Evolutionary conservation across 2,888 invertebrate genomes (phyloP), one percentile per base, ranked within the genome.

Genomic region (Lagria hirta): DNA sequence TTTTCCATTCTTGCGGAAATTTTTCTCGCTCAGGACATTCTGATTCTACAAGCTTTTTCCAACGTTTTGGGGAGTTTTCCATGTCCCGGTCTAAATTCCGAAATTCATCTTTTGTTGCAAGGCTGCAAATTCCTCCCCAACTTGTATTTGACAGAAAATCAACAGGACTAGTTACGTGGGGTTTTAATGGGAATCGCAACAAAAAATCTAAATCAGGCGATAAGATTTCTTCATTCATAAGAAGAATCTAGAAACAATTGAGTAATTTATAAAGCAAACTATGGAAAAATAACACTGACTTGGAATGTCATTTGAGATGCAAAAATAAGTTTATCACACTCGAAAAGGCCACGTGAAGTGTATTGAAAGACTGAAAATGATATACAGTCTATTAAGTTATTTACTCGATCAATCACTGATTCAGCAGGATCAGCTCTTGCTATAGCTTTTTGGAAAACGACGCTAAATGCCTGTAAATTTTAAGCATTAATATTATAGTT

Each of bases 1-100:
- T 94, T 72, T 97, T 97, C 96, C 96, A 97, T 73, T 97, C 97
- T 73, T 95, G 95, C 0, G 97, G 97, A 70, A 97, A 91, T 69
- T 95, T 96, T 66, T 97, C 96, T 54, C 90, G 84, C 71, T 97
- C 97, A 1, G 97, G 95, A 61, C 88, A 86, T 65, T 97, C 96
- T 58, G 88, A 86, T 73, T 97, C 97, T 1, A 96, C 89, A 60
- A 96, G 83, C 72, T 96, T 96, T 71, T 95, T 95, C 97, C 97
- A 97, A 41, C 95, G 80, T 67, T 96, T 97, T n/a, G 91, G 86
- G 1, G 94, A 93, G 2, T 88, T 92, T 73, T 97, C 96, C 57
- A 97, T 95, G 68, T 97, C 96, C 48, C 95, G 80, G 68, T 97
- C 96, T 44, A 97, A 75, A 70, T 96, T 95, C 51, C 90, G 79